These are phyloP conservation scores for Narcine bancroftii DNA, from an alignment of 2,113 vertebrate genomes.

Conservation along the genomic window DNA sequence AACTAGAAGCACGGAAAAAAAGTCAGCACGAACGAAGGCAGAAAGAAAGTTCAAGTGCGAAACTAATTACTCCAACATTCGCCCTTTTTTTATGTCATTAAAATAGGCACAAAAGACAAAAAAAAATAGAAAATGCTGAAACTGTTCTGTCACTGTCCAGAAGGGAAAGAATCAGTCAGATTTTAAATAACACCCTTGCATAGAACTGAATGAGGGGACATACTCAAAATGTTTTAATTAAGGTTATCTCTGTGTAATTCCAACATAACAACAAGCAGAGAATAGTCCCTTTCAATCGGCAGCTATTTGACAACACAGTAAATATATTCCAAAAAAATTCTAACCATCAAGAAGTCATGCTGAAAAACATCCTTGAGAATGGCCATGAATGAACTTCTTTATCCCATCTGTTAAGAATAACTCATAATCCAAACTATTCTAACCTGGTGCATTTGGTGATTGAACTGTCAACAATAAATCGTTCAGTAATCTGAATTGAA, in stretches of 20 bases:
- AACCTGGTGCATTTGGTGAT: not conserved
- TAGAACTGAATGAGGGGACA: not conserved
- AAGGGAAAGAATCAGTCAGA: not conserved
- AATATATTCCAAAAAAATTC: not conserved
- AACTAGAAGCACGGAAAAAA: constrained; percentile 3
- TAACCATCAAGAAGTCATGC: not conserved
- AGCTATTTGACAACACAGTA: not conserved
- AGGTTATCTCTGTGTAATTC: not conserved
- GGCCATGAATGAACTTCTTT: not conserved
- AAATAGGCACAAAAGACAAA: not conserved
- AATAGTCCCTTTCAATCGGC: not conserved
- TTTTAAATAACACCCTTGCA: not conserved
- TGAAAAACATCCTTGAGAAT: no score
- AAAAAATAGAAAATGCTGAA: no score
- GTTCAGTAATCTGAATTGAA: not conserved
- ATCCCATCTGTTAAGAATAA: not conserved
- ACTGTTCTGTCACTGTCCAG: no score
- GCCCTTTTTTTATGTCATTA: not conserved
- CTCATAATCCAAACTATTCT: not conserved
- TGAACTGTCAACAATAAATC: not conserved
- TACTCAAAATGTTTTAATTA: not conserved
- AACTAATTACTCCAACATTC: not conserved
- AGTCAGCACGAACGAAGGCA: not conserved
- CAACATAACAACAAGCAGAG: not conserved
- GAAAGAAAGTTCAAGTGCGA: not conserved